A percentile compares a stretch with the other conserved stretches of the same genome.
phyloP scores from a whole-genome alignment of 2,797 vertebrate genomes.

The Trachurus trachurus region DNA sequence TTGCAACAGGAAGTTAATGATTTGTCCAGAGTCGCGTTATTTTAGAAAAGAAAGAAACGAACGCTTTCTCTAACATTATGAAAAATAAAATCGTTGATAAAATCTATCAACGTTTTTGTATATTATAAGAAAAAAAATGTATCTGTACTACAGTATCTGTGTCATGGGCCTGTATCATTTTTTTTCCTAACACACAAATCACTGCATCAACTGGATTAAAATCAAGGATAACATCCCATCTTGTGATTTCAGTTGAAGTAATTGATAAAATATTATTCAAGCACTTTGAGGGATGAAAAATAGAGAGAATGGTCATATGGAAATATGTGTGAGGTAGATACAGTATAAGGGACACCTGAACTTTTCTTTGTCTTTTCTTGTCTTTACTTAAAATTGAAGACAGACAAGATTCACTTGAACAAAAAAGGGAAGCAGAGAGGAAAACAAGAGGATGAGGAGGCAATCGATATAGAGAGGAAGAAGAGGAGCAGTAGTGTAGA shows the following conservation, averaged over 20 bases:
- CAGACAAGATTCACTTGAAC: neutral
- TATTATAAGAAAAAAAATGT: neutral
- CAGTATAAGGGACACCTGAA: neutral
- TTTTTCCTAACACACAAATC: neutral
- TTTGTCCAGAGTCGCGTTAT: neutral
- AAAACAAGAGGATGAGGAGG: neutral
- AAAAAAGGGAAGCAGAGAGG: neutral
- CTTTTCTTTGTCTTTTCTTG: neutral
- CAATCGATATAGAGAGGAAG: slow-evolving; percentile 18
- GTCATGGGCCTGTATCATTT: neutral
- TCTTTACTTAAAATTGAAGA: neutral
- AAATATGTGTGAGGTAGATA: slow-evolving; percentile 1
- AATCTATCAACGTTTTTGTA: neutral
- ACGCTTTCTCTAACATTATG: neutral
- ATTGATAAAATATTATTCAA: slow-evolving; percentile 4
- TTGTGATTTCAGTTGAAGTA: neutral
- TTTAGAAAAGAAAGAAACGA: slow-evolving; percentile 2
- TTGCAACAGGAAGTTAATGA: neutral
- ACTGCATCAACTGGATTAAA: neutral
- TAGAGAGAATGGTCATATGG: neutral
- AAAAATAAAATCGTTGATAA: neutral
- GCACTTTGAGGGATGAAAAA: neutral
- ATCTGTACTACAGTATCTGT: neutral
- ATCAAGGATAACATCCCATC: neutral
- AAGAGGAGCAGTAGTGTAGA: neutral